A percentile compares a stretch with the other conserved stretches of the same genome.
These are phyloP conservation scores for Zaprionus lachaisei DNA, from an alignment of 1,140 invertebrate species.

Conservation along the genomic window DNA sequence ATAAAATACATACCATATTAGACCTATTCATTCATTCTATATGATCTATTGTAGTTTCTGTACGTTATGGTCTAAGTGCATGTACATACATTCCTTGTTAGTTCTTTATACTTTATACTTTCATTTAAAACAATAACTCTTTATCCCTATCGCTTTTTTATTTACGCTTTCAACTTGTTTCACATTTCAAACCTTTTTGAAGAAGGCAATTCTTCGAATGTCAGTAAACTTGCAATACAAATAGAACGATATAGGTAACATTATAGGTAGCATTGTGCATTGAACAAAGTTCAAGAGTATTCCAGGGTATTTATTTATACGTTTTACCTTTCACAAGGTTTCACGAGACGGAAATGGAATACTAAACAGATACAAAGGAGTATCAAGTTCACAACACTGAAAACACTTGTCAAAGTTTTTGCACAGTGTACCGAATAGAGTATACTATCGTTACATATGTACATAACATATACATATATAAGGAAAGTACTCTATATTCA, in stretches of 20 bases:
- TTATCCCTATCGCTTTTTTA: background rate
- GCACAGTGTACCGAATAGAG: slow-evolving; percentile 29
- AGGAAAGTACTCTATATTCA: slow-evolving; percentile 49
- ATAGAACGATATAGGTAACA: background rate
- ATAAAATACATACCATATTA: too few species aligned
- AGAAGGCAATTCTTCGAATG: background rate
- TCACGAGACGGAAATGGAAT: slow-evolving; percentile 14
- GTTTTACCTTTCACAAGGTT: slow-evolving; percentile 15
- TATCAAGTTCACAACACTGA: slow-evolving; percentile 3
- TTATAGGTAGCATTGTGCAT: background rate
- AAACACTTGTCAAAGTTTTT: slow-evolving; percentile 20
- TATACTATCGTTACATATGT: background rate
- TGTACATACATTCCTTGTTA: too few species aligned
- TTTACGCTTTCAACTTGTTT: slow-evolving; percentile 5
- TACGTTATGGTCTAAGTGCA: too few species aligned
- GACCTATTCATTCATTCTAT: too few species aligned
- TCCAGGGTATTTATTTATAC: background rate
- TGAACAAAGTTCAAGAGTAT: slow-evolving; percentile 3
- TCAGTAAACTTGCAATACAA: background rate
- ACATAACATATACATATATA: slow-evolving; percentile 1
- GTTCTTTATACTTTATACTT: too few species aligned
- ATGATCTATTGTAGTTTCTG: too few species aligned
- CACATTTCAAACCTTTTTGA: background rate
- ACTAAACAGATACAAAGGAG: background rate
- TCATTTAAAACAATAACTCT: too few species aligned